Base-by-base conservation (phyloP, 2,888 invertebrate species). In the Caprella mutica region DNA sequence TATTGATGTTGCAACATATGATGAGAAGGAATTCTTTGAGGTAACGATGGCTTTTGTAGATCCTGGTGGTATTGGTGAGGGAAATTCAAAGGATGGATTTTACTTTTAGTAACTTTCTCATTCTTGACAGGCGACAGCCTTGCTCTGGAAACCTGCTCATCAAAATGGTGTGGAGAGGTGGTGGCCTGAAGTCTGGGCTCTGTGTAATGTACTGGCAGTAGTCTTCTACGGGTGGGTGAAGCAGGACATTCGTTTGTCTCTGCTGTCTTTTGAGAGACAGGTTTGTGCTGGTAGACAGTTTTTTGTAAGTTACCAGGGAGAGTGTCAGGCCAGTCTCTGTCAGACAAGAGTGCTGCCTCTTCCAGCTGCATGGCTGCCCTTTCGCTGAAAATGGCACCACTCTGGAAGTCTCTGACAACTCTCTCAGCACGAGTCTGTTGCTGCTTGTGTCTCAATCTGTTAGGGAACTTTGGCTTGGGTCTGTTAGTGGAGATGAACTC, bases 341-440 rank as follows among this genome's bases (percentile, higher is more conserved):
- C 64, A 17, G 55, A 58, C 12, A 60, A 56, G n/a, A 60, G 52
- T 3, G 56, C 61, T 4, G 59, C 59, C 30, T 63, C 63, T 9
- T 56, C 59, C 5, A 59, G 52, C 29, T 63, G 63, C 24, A 63
- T 57, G 42, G 63, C 63, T 2, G 63, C 54, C 42, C 59, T 59
- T 38, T 64, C 64, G 26, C 58, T 60, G 54, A 77, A 77, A 72
- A 77, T 74, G 9, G 74, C 76, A 14, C 77, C 77, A 27, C 75
- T 75, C 56, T 75, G 74, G 35, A 77, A 67, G 67, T 78, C 77
- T 50, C 75, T 68, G 2, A 77, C 75, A 14, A 77, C 77, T 67
- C 77, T 77, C 43, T 75, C 76, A 1, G 75, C 74, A 59, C 77
- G 69, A 58, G 72, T 74, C 65, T 75, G 75, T 38, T 66, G 65